These are phyloP conservation scores for Pangasius macronema DNA, from an alignment of 2,797 vertebrate species.

Conservation along the genomic window DNA sequence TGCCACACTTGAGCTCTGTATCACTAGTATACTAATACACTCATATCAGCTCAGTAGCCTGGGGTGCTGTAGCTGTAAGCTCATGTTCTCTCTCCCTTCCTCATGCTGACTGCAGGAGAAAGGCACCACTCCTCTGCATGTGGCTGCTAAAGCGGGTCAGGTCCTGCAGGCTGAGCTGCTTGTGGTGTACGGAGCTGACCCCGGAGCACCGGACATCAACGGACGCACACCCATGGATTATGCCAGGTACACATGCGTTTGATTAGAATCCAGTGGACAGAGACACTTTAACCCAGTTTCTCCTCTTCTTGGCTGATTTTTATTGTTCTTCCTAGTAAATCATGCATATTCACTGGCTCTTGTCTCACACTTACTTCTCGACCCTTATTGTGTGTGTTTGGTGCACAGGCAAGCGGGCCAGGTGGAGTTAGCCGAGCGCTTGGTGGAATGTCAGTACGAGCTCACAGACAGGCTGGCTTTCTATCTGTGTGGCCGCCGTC, in stretches of 20 bases:
- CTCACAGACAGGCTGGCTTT: slow-evolving; percentile 94
- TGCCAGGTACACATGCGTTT: slow-evolving; percentile 79
- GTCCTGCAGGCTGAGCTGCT: slow-evolving; percentile 93
- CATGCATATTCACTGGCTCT: neutral
- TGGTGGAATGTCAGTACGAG: slow-evolving; percentile 96
- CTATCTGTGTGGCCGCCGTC: slow-evolving; percentile 93
- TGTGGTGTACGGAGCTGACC: slow-evolving; percentile 94
- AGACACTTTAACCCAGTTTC: neutral
- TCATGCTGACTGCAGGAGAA: slow-evolving; percentile 80
- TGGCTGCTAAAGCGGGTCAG: slow-evolving; percentile 94
- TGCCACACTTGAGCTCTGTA: neutral
- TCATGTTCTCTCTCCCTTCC: neutral
- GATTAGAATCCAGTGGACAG: neutral
- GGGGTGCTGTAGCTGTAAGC: neutral
- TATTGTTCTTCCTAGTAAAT: neutral
- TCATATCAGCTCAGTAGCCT: neutral
- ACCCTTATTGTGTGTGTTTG: slow-evolving; percentile 32
- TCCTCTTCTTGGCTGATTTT: neutral
- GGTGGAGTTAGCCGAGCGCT: slow-evolving; percentile 88
- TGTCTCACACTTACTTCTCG: neutral
- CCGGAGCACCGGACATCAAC: slow-evolving; percentile 91
- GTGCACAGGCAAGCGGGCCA: slow-evolving; percentile 89
- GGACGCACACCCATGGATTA: slow-evolving; percentile 96
- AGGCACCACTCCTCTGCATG: slow-evolving; percentile 92
- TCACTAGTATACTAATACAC: neutral